Evolutionary conservation across 2,888 invertebrate species (phyloP), one percentile per base, ranked within the genome.

Genomic region (Noctua janthe): DNA sequence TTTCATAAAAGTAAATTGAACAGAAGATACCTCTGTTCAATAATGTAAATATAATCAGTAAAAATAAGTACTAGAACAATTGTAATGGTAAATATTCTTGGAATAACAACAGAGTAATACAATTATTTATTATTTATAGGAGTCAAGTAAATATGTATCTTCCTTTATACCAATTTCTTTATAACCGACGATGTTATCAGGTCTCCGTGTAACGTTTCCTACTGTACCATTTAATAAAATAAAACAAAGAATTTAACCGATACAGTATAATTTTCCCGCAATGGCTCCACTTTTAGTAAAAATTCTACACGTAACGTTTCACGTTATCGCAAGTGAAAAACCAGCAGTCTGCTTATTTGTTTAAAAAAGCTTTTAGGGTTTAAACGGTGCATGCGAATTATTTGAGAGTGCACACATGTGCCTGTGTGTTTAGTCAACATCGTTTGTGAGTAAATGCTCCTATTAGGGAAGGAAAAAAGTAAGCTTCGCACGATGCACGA

Each of bases 311-410:
- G 29, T 29, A 1, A 29, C 29, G 29, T 82, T 72, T 43, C 80
- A 59, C 66, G 83, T 83, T 80, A 83, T 83, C 78, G 67, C 80
- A 83, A 74, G 71, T 76, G 71, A 71, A 85, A 87, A 82, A 75
- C 51, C 70, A 77, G 73, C 54, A 49, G 69, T 62, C 54, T 78
- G 78, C 71, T 87, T 88, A 81, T 87, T 87, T 87, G 83, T 85
- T 85, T 66, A 74, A 74, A 87, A 86, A 87, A 83, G 88, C 86
- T 83, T 87, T 87, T 81, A 85, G 71, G 83, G 76, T 76, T 82
- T 80, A 82, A 82, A 88, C 78, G 82, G 82, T 87, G 85, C 87
- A 87, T 79, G 66, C 64, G 74, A 85, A 85, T 85, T 80, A 87
- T 83, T 88, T 71, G 86, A 71, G 76, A 85, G 88, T 83, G 87